Evolutionary conservation across 2,888 invertebrate genomes (phyloP).

Genomic region (Conistra vaccinii): DNA sequence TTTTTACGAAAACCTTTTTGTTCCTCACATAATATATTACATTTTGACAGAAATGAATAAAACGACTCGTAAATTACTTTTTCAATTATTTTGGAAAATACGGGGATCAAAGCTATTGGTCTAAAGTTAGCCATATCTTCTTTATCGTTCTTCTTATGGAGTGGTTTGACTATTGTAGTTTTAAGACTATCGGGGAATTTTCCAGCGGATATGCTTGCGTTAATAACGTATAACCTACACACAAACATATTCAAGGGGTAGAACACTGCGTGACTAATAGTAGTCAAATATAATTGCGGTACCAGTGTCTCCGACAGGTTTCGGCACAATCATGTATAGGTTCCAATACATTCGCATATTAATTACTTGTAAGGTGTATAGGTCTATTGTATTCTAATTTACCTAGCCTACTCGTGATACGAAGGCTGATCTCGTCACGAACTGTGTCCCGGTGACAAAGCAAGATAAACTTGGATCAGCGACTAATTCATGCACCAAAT

Average conservation of each 20-base stretch:
- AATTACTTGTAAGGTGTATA: constrained; percentile 84
- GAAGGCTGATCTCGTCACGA: constrained; percentile 88
- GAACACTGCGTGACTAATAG: constrained; percentile 19
- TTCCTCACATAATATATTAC: too few species aligned
- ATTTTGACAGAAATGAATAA: too few species aligned
- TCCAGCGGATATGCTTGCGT: too few species aligned
- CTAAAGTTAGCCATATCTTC: too few species aligned
- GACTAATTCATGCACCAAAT: constrained; percentile 38
- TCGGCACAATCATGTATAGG: constrained; percentile 47
- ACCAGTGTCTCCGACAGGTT: constrained; percentile 54
- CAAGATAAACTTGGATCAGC: constrained; percentile 65
- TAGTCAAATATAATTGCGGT: constrained; percentile 29
- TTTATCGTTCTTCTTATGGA: too few species aligned
- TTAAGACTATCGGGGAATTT: too few species aligned
- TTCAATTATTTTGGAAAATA: too few species aligned
- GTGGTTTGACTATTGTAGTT: too few species aligned
- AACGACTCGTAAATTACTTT: too few species aligned
- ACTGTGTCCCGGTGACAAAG: constrained; percentile 78
- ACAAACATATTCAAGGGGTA: constrained; percentile 2
- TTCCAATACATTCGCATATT: constrained; percentile 77
- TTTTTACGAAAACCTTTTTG: too few species aligned
- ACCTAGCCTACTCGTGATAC: constrained; percentile 80
- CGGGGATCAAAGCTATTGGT: too few species aligned
- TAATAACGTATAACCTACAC: too few species aligned
- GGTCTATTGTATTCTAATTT: constrained; percentile 88